A percentile compares a stretch with the other conserved stretches of the same genome.
These are phyloP conservation scores for Tetrao urogallus DNA, from an alignment of 2,113 vertebrate species.

Conservation along the genomic window DNA sequence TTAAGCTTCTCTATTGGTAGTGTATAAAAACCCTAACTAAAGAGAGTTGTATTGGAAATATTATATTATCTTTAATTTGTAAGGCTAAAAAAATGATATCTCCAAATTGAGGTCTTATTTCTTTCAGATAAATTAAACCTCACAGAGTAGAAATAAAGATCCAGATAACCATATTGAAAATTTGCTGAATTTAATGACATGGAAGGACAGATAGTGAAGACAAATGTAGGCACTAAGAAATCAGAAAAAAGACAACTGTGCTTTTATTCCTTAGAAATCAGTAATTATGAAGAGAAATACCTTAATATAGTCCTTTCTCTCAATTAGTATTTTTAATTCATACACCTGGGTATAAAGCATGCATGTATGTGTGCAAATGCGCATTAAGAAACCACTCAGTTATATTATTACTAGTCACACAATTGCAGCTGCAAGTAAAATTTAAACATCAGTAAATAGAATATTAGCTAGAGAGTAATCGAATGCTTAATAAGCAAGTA, in stretches of 20 bases:
- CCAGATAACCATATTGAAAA: background rate
- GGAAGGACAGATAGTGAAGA: background rate
- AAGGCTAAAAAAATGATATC: background rate
- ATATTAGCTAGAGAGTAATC: background rate
- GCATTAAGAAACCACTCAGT: background rate
- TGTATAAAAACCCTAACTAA: background rate
- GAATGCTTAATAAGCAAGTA: background rate
- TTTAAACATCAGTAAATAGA: background rate
- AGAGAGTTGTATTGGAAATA: background rate
- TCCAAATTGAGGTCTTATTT: background rate
- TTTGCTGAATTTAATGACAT: background rate
- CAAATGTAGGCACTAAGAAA: background rate
- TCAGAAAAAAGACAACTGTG: background rate
- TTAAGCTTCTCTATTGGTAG: background rate
- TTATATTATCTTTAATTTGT: background rate
- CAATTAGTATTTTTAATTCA: background rate
- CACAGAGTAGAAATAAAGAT: background rate
- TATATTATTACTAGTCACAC: background rate
- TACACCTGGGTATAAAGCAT: background rate
- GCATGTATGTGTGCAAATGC: accelerated
- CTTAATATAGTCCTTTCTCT: accelerated
- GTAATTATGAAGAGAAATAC: background rate
- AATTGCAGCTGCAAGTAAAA: background rate
- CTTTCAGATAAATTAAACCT: background rate
- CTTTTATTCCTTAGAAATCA: background rate